Percentiles rank a stretch among this genome's conserved stretches.
Conservation (phyloP, 2,888 invertebrate species). For the Zele albiditarsus region DNA sequence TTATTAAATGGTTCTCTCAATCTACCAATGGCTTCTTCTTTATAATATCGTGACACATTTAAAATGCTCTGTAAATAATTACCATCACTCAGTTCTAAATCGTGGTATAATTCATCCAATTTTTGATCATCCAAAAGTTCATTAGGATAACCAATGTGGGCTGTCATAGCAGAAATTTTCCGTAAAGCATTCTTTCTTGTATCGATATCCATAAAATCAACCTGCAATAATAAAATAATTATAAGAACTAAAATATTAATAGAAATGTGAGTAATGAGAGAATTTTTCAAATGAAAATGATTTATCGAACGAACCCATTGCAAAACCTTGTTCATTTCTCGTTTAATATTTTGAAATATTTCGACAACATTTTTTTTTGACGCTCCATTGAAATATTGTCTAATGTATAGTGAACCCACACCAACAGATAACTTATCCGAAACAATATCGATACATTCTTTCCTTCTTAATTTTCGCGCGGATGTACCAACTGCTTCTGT, state of each 20-base stretch:
- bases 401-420: slow-evolving; percentile 89
- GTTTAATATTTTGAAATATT: slow-evolving; percentile 90
- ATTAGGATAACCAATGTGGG: slow-evolving; percentile 94
- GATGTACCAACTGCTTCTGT: slow-evolving; percentile 88
- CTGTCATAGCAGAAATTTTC: slow-evolving; percentile 87
- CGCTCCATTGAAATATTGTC: slow-evolving; percentile 89
- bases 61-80: slow-evolving; percentile 74
- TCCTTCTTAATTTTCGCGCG: slow-evolving; percentile 91
- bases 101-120: slow-evolving; percentile 84
- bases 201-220: slow-evolving; percentile 82
- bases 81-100: slow-evolving; percentile 71
- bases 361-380: slow-evolving; percentile 88
- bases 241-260: no score
- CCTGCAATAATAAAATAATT: slow-evolving; percentile 69
- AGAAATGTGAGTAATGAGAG: no score
- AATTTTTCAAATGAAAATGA: background rate
- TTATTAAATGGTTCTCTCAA: slow-evolving; percentile 74
- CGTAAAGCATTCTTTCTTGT: slow-evolving; percentile 85
- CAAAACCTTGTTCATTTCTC: slow-evolving; percentile 87
- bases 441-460: slow-evolving; percentile 84
- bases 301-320: slow-evolving; percentile 72
- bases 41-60: slow-evolving; percentile 74
- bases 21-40: slow-evolving; percentile 74
- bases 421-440: slow-evolving; percentile 77
- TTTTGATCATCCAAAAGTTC: slow-evolving; percentile 89